Evolutionary conservation across 1,140 invertebrate genomes (phyloP), one percentile per base, ranked within the genome.

Genomic region (Orussus abietinus): DNA sequence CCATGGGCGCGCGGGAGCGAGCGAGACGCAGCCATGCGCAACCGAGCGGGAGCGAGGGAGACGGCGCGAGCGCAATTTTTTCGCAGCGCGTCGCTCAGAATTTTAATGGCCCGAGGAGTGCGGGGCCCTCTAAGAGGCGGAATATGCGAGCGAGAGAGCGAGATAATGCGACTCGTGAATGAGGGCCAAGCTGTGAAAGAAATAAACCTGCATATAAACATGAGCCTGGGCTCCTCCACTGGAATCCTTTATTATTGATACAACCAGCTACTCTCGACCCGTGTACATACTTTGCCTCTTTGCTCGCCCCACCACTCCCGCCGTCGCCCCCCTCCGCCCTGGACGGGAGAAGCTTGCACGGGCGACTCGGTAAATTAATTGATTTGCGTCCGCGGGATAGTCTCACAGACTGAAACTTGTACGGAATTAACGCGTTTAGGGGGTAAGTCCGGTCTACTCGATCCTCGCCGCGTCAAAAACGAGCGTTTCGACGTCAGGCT

Each of bases 161-260:
- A 42, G 38, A 52, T 52, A 49, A 52, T 46, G 25, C 31, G 42
- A 42, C 34, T 41, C 29, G 40, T 50, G 47, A 52, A 49, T 46
- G 49, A 54, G 49, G 51, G 45, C 47, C 50, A 49, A 42, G 51
- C 51, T 40, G 42, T 48, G 49, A 53, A 54, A 51, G 54, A 54
- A 54, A 56, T 56, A 56, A 56, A 56, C 42, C 41, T 50, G 51
- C 51, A 56, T 54, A 56, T 51, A 54, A 56, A 48, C 51, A 53
- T 53, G 44, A 56, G 41, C 15, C 38, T 10, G 19, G 17, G 26
- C 14, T 26, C 14, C 11, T 13, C 14, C 32, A 20, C 19, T 13
- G 40, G 36, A 48, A 51, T 51, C 46, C 45, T 48, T 51, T 51
- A 51, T 51, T 48, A 51, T 51, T 51, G 45, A 51, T 51, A 51